Evolutionary conservation across 30 jellyfish, hydroid and myxozoan genomes (phyloP).

Genomic region (Turritopsis rubra): DNA sequence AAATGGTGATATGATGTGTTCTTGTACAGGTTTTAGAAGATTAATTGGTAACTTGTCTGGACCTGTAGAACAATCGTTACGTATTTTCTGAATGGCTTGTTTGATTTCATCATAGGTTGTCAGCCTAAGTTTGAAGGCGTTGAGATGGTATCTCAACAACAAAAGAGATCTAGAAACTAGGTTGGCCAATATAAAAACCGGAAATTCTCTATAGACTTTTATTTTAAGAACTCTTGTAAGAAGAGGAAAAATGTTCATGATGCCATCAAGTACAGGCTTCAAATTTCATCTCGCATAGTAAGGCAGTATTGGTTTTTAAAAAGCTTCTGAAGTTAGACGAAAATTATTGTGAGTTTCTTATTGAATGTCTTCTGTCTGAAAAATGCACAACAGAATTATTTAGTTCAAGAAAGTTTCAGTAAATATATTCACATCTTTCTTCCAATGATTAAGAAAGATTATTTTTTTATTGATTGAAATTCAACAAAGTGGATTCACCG

Average conservation of each 20-base stretch:
- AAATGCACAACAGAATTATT: too few relatives aligned
- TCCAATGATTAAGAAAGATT: not conserved
- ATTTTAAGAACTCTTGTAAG: not conserved
- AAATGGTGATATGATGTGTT: too few relatives aligned
- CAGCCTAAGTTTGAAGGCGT: too few relatives aligned
- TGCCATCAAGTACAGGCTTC: not conserved
- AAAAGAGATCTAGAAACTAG: not conserved
- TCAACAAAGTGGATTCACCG: not conserved
- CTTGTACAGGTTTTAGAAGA: too few relatives aligned
- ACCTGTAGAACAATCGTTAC: too few relatives aligned
- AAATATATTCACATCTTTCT: too few relatives aligned
- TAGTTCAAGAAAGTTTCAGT: too few relatives aligned
- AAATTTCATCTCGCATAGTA: not conserved
- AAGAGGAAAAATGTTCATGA: not conserved
- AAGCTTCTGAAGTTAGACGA: not conserved
- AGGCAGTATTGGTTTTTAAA: not conserved
- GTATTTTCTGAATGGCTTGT: too few relatives aligned
- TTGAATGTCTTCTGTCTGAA: too few relatives aligned
- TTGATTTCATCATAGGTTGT: too few relatives aligned
- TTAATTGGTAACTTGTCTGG: too few relatives aligned
- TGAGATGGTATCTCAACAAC: too few relatives aligned
- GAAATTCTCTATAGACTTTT: not conserved
- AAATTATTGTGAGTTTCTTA: not conserved
- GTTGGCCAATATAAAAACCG: not conserved
- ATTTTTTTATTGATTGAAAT: not conserved